Base-by-base conservation (phyloP, 2,888 invertebrate genomes). In the Lepidocyrtoides sp. region DNA sequence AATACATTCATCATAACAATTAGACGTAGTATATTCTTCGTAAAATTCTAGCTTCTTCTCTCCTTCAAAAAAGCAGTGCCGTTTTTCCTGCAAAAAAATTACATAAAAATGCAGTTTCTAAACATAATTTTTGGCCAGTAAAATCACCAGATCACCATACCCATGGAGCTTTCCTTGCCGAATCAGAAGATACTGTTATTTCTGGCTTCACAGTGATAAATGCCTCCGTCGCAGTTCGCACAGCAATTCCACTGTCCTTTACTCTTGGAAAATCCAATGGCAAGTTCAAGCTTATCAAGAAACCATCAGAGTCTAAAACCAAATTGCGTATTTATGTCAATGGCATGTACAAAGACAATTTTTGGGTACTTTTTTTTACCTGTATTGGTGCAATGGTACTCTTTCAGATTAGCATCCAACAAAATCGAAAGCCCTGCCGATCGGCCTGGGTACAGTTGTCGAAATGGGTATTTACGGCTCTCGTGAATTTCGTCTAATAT, bases 1-100 rank as follows among this genome's bases (percentile, higher is more conserved):
- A 48, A 93, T 89, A 51, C 93, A 93, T 51, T 93, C 93, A 23
- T 89, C 88, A 20, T 90, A 82, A 60, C 93, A 93, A 75, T 93
- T 93, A 0, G 88, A 69, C 0, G 66, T n/a, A 1, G 93, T 92
- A 86, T 93, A 93, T 44, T 88, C 91, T 14, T 75, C 84, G 51
- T 91, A 93, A 63, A 85, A 84, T 7, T 48, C 10, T 14, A 93
- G 36, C n/a, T 51, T 32, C 14, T 72, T 69, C n/a, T 89, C 87
- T 2, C 10, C 7, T 4, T 26, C 57, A 41, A 92, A 93, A 60
- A 93, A 93, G 81, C 93, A 93, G 10, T 89, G 54, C 10, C 93
- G 60, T 63, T 54, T 36, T 0, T 75, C 51, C 75, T 4, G 29
- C 12, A 36, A 57, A 17, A 51, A 79, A 32, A 63, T 26, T 63